Conservation (phyloP, 1,140 invertebrate genomes). For the Drosophila varians region DNA sequence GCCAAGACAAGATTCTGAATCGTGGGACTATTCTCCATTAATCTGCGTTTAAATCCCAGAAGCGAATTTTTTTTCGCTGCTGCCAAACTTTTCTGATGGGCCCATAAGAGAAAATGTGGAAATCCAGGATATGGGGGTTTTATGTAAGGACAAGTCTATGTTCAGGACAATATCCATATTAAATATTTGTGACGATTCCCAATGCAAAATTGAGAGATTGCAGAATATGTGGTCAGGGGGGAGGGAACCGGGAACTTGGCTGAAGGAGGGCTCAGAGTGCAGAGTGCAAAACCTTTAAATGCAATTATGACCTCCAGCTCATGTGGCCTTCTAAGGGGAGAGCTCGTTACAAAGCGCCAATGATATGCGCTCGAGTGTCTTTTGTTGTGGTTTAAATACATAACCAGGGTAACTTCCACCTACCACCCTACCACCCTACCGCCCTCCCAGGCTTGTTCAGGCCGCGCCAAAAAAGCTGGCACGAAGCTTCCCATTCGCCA, state of each 20-base stretch:
- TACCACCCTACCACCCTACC: neutral
- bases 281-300: constrained; percentile 67
- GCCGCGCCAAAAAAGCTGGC: constrained; percentile 57
- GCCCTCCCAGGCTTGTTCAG: constrained; percentile 11
- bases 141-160: no score
- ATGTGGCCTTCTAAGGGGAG: constrained; percentile 47
- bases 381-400: constrained; percentile 74
- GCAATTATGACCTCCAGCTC: constrained; percentile 66
- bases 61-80: no score
- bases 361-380: constrained; percentile 72
- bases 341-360: constrained; percentile 62
- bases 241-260: neutral
- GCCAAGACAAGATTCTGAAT: no score
- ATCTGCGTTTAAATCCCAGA: no score
- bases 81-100: no score
- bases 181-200: no score
- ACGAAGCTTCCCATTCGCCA: constrained; percentile 42
- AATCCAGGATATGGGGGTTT: no score
- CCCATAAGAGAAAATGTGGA: no score
- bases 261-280: neutral
- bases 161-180: no score
- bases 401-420: constrained; percentile 37
- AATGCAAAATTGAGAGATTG: no score
- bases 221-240: no score
- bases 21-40: no score